Conservation (phyloP, 2,888 invertebrate species). For the Cephus sareptanus region DNA sequence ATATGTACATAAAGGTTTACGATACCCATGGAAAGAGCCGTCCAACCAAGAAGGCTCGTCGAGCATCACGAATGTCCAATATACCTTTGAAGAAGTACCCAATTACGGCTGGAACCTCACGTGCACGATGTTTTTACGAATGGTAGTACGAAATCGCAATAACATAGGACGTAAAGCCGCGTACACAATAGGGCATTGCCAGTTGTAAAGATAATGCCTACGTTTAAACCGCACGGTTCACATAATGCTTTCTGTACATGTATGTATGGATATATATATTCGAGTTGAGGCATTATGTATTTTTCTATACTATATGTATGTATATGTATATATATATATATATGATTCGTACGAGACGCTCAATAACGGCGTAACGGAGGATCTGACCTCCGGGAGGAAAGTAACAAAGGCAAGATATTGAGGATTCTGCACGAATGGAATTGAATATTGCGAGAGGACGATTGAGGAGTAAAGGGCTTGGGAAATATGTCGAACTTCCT, state of each 20-base stretch:
- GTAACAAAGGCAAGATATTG: background rate
- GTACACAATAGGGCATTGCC: background rate
- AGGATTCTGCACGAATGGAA: background rate
- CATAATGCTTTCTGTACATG: background rate
- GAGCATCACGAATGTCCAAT: background rate
- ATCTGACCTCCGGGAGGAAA: background rate
- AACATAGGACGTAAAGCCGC: background rate
- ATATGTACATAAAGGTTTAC: background rate
- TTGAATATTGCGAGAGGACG: background rate
- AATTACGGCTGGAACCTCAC: background rate
- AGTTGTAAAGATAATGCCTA: slow-evolving; percentile 1
- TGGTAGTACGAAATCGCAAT: background rate
- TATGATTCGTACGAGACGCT: background rate
- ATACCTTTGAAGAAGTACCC: background rate
- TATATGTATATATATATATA: no score
- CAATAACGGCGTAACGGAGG: background rate
- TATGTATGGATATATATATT: background rate
- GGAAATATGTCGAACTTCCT: background rate
- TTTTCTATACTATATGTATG: background rate
- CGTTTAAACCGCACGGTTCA: background rate
- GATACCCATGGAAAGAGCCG: background rate
- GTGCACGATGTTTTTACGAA: background rate
- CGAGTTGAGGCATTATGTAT: background rate
- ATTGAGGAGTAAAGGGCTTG: background rate
- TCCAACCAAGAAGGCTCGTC: background rate